Percentiles rank a stretch among this genome's conserved stretches.
Conservation (phyloP, 2,888 invertebrate species). For the Incurvaria masculella region DNA sequence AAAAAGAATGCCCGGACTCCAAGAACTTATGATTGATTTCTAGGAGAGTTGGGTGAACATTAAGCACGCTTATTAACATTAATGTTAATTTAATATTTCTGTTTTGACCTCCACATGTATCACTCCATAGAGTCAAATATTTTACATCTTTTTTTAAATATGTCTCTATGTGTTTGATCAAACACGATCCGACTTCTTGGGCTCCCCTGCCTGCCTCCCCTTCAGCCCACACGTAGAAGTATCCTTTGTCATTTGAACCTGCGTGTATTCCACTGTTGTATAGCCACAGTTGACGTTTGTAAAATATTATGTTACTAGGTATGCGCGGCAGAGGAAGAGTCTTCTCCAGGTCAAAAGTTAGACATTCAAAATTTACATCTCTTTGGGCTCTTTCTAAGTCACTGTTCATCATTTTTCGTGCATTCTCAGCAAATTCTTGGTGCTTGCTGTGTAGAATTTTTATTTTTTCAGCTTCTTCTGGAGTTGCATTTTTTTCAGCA, state of each 20-base stretch:
- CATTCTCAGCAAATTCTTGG: too few relatives aligned
- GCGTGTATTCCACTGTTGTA: constrained; percentile 15
- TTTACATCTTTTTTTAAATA: constrained; percentile 3
- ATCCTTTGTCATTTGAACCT: constrained; percentile 7
- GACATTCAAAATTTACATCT: too few relatives aligned
- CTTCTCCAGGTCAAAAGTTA: too few relatives aligned
- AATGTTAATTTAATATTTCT: constrained; percentile 17
- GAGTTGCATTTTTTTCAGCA: too few relatives aligned
- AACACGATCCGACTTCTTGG: constrained; percentile 12
- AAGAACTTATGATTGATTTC: constrained; percentile 14
- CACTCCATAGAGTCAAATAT: constrained; percentile 11
- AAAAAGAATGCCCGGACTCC: constrained; percentile 13
- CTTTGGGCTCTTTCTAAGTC: too few relatives aligned
- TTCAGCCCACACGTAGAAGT: constrained; percentile 14
- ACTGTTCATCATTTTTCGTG: too few relatives aligned
- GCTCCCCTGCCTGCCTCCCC: constrained; percentile 12
- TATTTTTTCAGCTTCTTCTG: too few relatives aligned
- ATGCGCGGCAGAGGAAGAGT: too few relatives aligned
- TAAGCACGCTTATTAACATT: constrained; percentile 16
- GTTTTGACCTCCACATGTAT: constrained; percentile 18
- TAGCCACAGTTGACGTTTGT: too few relatives aligned
- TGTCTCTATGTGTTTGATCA: constrained; percentile 7
- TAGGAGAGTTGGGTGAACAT: constrained; percentile 13
- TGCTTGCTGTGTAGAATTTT: too few relatives aligned
- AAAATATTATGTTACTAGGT: too few relatives aligned